Evolutionary conservation across 2,888 invertebrate genomes (phyloP).

Genomic region (Nebria brevicollis): DNA sequence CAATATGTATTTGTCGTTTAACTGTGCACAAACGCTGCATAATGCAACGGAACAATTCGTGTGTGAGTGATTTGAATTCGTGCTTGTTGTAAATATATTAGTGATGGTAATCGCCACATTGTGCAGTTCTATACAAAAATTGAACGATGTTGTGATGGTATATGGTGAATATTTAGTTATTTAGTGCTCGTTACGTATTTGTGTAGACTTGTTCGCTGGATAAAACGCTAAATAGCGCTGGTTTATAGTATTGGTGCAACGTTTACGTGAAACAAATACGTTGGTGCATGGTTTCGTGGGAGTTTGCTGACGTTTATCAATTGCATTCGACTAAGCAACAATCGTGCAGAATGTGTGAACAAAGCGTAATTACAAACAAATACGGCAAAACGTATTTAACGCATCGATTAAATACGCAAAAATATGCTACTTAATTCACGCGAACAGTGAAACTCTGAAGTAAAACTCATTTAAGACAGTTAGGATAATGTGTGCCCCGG

Average conservation of each 20-base stretch:
- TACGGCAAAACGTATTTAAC: too few species aligned
- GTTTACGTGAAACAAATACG: too few species aligned
- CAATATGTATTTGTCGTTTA: neutral
- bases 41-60: neutral
- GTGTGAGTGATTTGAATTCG: neutral
- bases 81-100: neutral
- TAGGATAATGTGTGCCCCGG: conserved; percentile 73
- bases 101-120: neutral
- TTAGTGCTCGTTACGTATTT: too few species aligned
- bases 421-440: too few species aligned
- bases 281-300: too few species aligned
- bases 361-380: too few species aligned
- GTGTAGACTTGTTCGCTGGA: neutral
- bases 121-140: neutral
- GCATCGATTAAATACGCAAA: too few species aligned
- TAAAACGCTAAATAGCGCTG: neutral
- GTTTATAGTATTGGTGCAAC: too few species aligned
- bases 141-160: neutral
- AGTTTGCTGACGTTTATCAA: too few species aligned
- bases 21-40: neutral
- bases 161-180: neutral
- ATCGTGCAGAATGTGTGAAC: too few species aligned
- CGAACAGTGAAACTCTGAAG: neutral
- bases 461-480: too few species aligned
- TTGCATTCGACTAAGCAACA: too few species aligned